Evolutionary conservation across 2,888 invertebrate genomes (phyloP).

Genomic region (Hofmannophila pseudospretella): DNA sequence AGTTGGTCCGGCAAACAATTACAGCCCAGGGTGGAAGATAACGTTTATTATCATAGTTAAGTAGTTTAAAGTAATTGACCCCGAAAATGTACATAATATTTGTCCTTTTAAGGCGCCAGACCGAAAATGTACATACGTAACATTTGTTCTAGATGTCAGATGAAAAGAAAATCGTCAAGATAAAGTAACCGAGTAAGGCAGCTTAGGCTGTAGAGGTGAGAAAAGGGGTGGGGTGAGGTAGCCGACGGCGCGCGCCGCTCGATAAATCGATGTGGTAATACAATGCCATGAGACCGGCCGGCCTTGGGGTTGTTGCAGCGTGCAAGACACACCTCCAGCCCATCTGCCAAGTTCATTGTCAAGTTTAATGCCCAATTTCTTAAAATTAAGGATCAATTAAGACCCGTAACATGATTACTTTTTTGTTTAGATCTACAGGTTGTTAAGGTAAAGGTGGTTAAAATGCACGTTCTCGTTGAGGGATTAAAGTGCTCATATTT

Average conservation of each 20-base stretch:
- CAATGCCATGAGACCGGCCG: conserved; percentile 37
- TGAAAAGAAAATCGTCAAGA: conserved; percentile 22
- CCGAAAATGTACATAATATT: no score
- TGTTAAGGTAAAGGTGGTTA: background rate
- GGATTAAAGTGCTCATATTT: no score
- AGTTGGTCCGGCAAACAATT: no score
- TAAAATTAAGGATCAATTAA: background rate
- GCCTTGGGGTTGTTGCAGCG: conserved; percentile 64
- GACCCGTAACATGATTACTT: background rate
- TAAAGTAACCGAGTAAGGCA: conserved; percentile 6
- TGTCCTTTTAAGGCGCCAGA: no score
- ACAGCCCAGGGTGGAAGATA: no score
- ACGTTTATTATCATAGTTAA: no score
- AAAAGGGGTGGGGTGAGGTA: conserved; percentile 34
- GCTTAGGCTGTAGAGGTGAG: conserved; percentile 32
- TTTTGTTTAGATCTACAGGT: background rate
- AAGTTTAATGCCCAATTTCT: no score
- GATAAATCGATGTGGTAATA: conserved; percentile 73
- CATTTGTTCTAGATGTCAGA: conserved; percentile 24
- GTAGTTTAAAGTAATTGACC: no score
- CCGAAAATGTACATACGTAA: no score
- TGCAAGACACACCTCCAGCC: conserved; percentile 72
- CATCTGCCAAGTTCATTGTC: conserved; percentile 70
- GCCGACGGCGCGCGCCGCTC: conserved; percentile 71
- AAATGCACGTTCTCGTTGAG: no score